Evolutionary conservation across 1,140 invertebrate genomes (phyloP).

Genomic region (Odontomachus brunneus): DNA sequence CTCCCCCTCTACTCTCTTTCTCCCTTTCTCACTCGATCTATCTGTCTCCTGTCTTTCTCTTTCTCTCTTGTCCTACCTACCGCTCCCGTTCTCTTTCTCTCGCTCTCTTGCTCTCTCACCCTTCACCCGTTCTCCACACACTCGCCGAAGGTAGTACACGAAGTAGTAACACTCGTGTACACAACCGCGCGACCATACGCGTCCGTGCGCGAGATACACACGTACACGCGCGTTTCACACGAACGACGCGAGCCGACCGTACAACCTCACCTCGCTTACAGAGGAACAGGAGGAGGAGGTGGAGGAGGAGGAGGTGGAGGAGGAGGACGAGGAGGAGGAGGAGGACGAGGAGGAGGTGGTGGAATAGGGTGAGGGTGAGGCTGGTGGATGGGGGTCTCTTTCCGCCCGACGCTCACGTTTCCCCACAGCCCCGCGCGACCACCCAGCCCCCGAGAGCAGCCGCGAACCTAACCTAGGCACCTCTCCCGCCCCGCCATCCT

Average conservation of each 20-base stretch:
- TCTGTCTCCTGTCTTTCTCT: constrained; percentile 1
- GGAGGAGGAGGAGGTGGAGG: constrained; percentile 1
- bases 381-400: constrained; percentile 67
- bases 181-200: constrained; percentile 67
- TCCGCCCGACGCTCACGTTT: constrained; percentile 76
- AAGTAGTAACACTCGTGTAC: constrained; percentile 70
- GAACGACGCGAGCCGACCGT: constrained; percentile 57
- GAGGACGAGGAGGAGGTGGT: constrained; percentile 2
- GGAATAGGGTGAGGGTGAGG: constrained; percentile 34
- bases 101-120: constrained; percentile 66
- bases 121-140: constrained; percentile 69
- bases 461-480: constrained; percentile 72
- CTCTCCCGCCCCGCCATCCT: constrained; percentile 10
- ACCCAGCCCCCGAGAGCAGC: constrained; percentile 65
- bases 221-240: constrained; percentile 67
- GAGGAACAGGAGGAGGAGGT: constrained; percentile 30
- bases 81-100: constrained; percentile 27
- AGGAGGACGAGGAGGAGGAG: constrained; percentile 18
- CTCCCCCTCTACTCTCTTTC: constrained; percentile 48
- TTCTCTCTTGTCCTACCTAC: constrained; percentile 41
- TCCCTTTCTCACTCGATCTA: constrained; percentile 34
- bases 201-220: constrained; percentile 66
- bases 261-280: constrained; percentile 73
- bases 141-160: constrained; percentile 73
- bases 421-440: constrained; percentile 69